Percentiles rank a stretch among this genome's conserved stretches.
These are phyloP conservation scores for Sebastes ruberrimus DNA, from an alignment of 2,797 vertebrate species.

Conservation along the genomic window DNA sequence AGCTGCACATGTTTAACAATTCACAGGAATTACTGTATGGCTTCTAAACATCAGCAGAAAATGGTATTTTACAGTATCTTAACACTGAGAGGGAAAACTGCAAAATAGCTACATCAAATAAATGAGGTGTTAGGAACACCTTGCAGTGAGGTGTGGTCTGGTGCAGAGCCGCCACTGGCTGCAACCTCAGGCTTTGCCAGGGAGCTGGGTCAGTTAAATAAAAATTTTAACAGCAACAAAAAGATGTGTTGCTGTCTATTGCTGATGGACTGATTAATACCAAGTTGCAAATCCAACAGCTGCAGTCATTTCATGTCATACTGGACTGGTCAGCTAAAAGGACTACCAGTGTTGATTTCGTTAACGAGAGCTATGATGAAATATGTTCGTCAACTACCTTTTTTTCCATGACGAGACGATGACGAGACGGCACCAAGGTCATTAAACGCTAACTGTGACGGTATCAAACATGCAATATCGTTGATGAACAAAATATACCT, in stretches of 20 bases:
- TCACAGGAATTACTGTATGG: not conserved
- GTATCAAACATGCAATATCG: no score
- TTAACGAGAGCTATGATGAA: no score
- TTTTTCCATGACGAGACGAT: no score
- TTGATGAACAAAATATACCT: no score
- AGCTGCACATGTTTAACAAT: not conserved
- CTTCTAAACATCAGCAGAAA: not conserved
- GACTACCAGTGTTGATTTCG: no score
- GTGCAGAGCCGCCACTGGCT: not conserved
- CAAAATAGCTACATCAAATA: not conserved
- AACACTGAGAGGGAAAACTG: not conserved
- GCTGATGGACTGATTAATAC: not conserved
- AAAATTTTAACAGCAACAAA: not conserved
- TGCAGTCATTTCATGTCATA: constrained; percentile 4
- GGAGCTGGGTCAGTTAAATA: not conserved
- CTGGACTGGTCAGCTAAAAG: not conserved
- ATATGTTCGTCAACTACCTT: no score
- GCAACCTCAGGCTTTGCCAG: not conserved
- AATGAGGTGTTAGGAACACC: not conserved
- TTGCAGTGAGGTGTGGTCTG: not conserved
- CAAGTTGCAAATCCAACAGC: not conserved
- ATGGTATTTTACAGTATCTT: not conserved
- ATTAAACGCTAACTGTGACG: no score
- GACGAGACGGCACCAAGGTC: no score
- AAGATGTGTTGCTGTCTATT: not conserved